Evolutionary conservation across 2,888 invertebrate genomes (phyloP).

Genomic region (Resseliella maxima): DNA sequence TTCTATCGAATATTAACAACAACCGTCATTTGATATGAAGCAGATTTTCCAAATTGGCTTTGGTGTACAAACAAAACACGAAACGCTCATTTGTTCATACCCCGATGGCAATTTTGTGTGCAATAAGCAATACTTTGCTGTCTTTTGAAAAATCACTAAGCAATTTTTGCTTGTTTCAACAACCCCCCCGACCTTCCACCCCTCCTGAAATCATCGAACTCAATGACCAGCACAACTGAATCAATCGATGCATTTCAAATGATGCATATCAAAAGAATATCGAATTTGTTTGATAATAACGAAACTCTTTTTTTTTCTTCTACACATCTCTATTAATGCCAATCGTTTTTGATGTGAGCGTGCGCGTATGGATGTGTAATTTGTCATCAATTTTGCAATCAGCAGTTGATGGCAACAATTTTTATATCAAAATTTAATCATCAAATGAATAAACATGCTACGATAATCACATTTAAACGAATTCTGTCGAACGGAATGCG

Average conservation of each 20-base stretch:
- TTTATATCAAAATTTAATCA: not conserved
- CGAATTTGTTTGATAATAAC: too few species aligned
- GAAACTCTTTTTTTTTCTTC: not conserved
- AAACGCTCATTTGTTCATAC: slow-evolving; percentile 2
- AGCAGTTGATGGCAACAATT: slow-evolving; percentile 36
- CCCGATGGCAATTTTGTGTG: not conserved
- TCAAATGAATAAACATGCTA: slow-evolving; percentile 15
- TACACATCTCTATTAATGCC: too few species aligned
- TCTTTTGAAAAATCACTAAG: not conserved
- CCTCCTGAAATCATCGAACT: too few species aligned
- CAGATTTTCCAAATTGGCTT: slow-evolving; percentile 25
- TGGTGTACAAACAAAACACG: not conserved
- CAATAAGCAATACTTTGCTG: not conserved
- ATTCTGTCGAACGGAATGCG: not conserved
- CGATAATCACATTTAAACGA: slow-evolving; percentile 21
- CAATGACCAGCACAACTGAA: too few species aligned
- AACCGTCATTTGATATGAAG: not conserved
- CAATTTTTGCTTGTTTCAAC: too few species aligned
- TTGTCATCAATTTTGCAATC: not conserved
- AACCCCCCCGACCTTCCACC: too few species aligned
- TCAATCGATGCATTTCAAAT: too few species aligned
- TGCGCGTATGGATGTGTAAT: too few species aligned
- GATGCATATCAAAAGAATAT: too few species aligned
- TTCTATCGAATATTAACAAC: not conserved
- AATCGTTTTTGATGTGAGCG: too few species aligned